A percentile compares a stretch with the other conserved stretches of the same genome.
These are phyloP conservation scores for Argyrosomus regius DNA, from an alignment of 2,797 vertebrate species.

Conservation along the genomic window DNA sequence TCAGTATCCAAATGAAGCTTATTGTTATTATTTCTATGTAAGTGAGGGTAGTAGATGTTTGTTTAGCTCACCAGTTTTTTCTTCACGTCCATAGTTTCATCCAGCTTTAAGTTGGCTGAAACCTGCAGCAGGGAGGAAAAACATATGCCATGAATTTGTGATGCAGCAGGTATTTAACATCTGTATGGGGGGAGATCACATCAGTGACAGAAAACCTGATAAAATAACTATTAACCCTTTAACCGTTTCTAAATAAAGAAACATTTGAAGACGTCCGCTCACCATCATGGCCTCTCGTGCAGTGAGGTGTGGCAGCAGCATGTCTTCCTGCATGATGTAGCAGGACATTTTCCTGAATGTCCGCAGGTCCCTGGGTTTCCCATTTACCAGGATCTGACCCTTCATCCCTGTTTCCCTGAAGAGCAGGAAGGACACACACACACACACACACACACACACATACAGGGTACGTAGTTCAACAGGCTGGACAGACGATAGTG, in stretches of 20 bases:
- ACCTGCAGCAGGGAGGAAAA: constrained; percentile 81
- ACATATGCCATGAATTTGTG: background rate
- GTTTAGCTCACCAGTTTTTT: constrained; percentile 90
- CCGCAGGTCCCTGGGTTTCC: constrained; percentile 89
- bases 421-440: constrained; percentile 12
- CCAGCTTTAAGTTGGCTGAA: constrained; percentile 94
- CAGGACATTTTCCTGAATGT: constrained; percentile 98
- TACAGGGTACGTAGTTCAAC: background rate
- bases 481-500: background rate
- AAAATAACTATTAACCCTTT: background rate
- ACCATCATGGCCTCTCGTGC: constrained; percentile 94
- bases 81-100: constrained; percentile 92
- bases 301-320: constrained; percentile 93
- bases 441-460: constrained; percentile 4
- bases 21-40: background rate
- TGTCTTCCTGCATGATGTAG: constrained; percentile 98
- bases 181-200: constrained; percentile 2
- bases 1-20: background rate
- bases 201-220: background rate
- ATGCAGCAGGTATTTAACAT: background rate
- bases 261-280: constrained; percentile 29
- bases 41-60: background rate
- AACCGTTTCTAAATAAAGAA: no score
- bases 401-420: constrained; percentile 94
- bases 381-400: constrained; percentile 94